Evolutionary conservation across 2,888 invertebrate genomes (phyloP).

Genomic region (Tubulanus polymorphus): DNA sequence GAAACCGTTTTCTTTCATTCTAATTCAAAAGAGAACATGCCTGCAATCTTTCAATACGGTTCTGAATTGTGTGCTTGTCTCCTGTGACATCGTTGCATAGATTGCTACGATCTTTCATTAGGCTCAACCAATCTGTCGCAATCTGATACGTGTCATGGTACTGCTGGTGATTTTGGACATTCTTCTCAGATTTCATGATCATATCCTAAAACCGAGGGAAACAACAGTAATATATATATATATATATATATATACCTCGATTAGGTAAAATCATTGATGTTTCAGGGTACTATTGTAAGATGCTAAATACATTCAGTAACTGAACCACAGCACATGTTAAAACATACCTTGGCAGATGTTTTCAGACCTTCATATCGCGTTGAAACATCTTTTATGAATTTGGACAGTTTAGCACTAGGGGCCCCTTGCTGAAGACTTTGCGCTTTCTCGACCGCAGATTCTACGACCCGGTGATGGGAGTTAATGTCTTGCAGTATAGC

Average conservation of each 20-base stretch:
- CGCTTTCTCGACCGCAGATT: constrained; percentile 84
- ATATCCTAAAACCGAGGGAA: no score
- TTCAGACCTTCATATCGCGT: constrained; percentile 38
- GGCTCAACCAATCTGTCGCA: constrained; percentile 78
- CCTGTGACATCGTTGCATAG: constrained; percentile 80
- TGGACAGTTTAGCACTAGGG: constrained; percentile 42
- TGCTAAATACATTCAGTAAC: no score
- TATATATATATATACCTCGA: no score
- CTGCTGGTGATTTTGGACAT: constrained; percentile 81
- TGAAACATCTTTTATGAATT: constrained; percentile 35
- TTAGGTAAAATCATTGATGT: no score
- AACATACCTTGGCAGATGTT: constrained; percentile 34
- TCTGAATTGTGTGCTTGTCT: constrained; percentile 61
- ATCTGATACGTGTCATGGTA: constrained; percentile 79
- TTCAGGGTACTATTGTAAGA: no score
- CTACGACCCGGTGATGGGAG: constrained; percentile 83
- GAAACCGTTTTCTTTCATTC: neutral
- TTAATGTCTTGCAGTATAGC: constrained; percentile 81
- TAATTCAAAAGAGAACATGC: constrained; percentile 27
- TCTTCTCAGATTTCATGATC: constrained; percentile 60
- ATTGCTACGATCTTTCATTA: constrained; percentile 73
- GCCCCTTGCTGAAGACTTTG: constrained; percentile 68
- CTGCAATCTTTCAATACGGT: constrained; percentile 51
- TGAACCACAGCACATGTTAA: no score
- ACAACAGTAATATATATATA: no score